A percentile compares a stretch with the other conserved stretches of the same genome.
These are phyloP conservation scores for Amphimedon queenslandica DNA, from an alignment of 37 sponge, comb jelly and placozoan genomes.

Conservation along the genomic window DNA sequence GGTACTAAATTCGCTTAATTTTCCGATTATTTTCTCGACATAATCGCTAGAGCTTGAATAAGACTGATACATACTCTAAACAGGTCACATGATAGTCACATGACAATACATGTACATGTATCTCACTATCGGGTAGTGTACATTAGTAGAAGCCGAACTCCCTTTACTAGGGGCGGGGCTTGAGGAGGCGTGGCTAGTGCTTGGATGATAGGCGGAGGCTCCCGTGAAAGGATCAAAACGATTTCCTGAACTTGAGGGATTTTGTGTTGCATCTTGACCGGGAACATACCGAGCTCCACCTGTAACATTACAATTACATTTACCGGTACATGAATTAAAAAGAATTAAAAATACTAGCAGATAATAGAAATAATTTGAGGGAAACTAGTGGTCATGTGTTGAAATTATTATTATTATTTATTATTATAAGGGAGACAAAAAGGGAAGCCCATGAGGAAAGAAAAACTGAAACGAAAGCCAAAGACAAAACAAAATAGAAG, in stretches of 20 bases:
- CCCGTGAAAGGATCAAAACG: slow-evolving; percentile 22
- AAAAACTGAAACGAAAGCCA: not conserved
- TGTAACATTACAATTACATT: not conserved
- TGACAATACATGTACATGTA: not conserved
- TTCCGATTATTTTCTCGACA: slow-evolving; percentile 50
- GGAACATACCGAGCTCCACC: slow-evolving; percentile 44
- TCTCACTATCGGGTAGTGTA: not conserved
- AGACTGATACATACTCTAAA: slow-evolving; percentile 21
- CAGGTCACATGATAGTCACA: not conserved
- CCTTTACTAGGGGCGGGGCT: not conserved
- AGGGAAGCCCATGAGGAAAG: not conserved
- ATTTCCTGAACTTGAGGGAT: not conserved
- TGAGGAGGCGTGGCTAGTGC: not conserved
- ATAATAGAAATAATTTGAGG: no score
- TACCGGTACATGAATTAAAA: no score
- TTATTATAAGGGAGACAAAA: not conserved
- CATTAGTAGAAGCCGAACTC: not conserved
- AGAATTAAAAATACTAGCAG: no score
- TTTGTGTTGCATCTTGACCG: not conserved
- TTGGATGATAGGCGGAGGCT: not conserved
- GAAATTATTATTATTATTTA: no score
- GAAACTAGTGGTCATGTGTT: no score
- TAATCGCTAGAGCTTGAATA: slow-evolving; percentile 59
- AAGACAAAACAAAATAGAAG: no score
- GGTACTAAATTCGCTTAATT: slow-evolving; percentile 59